A percentile compares a stretch with the other conserved stretches of the same genome.
These are phyloP conservation scores for Linepithema humile DNA, from an alignment of 1,140 invertebrate species.

Conservation along the genomic window DNA sequence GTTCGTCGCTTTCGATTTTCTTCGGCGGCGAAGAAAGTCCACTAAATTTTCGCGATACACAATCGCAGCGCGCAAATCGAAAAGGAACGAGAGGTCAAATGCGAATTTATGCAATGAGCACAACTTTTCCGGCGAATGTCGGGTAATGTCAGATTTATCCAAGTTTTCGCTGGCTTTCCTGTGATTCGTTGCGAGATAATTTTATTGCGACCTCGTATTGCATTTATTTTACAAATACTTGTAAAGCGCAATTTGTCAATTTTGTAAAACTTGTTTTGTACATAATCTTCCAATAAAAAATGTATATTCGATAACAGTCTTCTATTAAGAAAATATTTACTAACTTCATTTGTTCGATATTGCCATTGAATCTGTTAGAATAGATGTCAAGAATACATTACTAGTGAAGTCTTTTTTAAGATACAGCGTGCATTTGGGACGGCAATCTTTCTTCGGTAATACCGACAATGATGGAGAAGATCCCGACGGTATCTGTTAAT, in stretches of 20 bases:
- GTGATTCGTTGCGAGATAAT: neutral
- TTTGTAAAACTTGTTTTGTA: too few species aligned
- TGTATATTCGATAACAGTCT: too few species aligned
- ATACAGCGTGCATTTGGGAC: neutral
- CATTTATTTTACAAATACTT: neutral
- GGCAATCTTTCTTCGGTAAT: slow-evolving; percentile 79
- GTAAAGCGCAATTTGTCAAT: too few species aligned
- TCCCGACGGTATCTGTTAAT: slow-evolving; percentile 76
- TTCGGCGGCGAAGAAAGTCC: slow-evolving; percentile 9
- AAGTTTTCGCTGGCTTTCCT: neutral
- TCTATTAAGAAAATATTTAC: too few species aligned
- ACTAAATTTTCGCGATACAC: slow-evolving; percentile 17
- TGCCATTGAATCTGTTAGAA: neutral
- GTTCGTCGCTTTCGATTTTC: slow-evolving; percentile 1
- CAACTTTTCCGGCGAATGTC: neutral
- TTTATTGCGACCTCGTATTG: neutral
- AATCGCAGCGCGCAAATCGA: neutral
- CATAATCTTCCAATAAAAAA: too few species aligned
- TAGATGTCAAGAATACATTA: slow-evolving; percentile 34
- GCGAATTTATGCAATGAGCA: neutral
- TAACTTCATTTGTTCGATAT: neutral
- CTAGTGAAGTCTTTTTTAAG: slow-evolving; percentile 27
- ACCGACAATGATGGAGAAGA: slow-evolving; percentile 79
- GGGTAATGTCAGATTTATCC: neutral
- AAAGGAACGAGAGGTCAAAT: neutral